phyloP scores from a whole-genome alignment of 2,888 invertebrate species.

The Podabrus alpinus region DNA sequence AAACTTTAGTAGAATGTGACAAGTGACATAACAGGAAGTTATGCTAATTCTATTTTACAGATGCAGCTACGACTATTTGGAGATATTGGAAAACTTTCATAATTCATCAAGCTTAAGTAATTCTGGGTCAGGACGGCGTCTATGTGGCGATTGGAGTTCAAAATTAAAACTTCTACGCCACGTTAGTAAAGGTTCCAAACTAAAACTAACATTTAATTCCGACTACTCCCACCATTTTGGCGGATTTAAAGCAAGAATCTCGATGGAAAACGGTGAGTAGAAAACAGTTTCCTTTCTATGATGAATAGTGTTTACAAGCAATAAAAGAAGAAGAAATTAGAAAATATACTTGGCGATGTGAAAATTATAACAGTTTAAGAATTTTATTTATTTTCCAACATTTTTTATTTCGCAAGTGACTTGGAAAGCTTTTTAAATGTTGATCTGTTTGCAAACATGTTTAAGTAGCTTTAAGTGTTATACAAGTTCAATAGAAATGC shows the following conservation, averaged over 20 bases:
- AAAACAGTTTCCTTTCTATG: not conserved
- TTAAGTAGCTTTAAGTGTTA: not conserved
- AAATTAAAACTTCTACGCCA: slow-evolving; percentile 74
- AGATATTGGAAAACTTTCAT: slow-evolving; percentile 61
- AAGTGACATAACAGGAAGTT: not conserved
- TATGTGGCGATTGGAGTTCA: slow-evolving; percentile 82
- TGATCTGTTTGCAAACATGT: not conserved
- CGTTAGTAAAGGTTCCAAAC: slow-evolving; percentile 64
- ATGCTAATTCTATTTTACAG: slow-evolving; percentile 56
- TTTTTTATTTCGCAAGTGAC: not conserved
- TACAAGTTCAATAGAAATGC: not conserved
- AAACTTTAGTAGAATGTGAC: not conserved
- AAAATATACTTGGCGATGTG: not conserved
- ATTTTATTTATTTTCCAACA: not conserved
- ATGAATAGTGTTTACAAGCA: not conserved
- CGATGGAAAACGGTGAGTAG: slow-evolving; percentile 70
- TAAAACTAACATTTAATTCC: slow-evolving; percentile 72
- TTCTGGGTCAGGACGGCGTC: slow-evolving; percentile 49
- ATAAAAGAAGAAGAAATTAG: not conserved
- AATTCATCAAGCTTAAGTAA: slow-evolving; percentile 22
- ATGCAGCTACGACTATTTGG: slow-evolving; percentile 79
- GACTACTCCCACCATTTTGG: slow-evolving; percentile 79
- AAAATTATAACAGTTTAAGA: not conserved
- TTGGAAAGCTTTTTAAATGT: not conserved
- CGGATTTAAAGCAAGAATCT: slow-evolving; percentile 74